Base-by-base conservation (phyloP, 2,888 invertebrate genomes). In the Ormyrus rosae region DNA sequence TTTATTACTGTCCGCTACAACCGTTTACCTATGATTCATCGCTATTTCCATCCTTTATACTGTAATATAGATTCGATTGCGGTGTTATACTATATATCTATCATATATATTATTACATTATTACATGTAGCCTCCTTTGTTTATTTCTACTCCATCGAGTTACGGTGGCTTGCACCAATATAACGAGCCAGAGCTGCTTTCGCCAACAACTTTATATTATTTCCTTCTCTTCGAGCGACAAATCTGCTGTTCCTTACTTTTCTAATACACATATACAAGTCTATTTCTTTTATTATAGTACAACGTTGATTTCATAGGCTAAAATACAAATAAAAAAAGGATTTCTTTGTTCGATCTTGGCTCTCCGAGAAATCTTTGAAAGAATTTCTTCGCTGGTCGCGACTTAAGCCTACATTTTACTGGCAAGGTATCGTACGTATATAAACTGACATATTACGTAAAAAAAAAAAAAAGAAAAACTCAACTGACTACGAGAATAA, bases 401-500 rank as follows among this genome's bases (percentile, higher is more conserved):
- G 11, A 46, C 61, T 61, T 76, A 73, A 63, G 11, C 11, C 51
- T 77, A 81, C 34, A 11, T 69, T 56, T 81, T 86, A 87, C 86
- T 88, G 88, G 87, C 89, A 87, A 89, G 87, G 85, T 86, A 86
- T 81, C 84, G 76, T 85, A 83, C 75, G 77, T 81, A 78, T 81
- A 83, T 83, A 80, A 73, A 73, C 72, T 80, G 72, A 80, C 8
- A 9, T 78, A 69, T 83, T 83, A 84, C 82, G 78, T 81, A 82
- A 74, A 84, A 82, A 82, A 74, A 84, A 82, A 83, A 82, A 64
- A 19, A 2, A 60, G 63, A 82, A 80, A 67, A 63, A n/a, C 70
- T 65, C 53, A 71, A 77, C 78, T 82, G 56, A 83, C 84, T 86
- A 85, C 81, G 75, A 79, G 81, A 86, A 88, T 88, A 88, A 87